These are phyloP conservation scores for Neomorphus geoffroyi DNA, from an alignment of 2,797 vertebrate genomes.

Conservation along the genomic window DNA sequence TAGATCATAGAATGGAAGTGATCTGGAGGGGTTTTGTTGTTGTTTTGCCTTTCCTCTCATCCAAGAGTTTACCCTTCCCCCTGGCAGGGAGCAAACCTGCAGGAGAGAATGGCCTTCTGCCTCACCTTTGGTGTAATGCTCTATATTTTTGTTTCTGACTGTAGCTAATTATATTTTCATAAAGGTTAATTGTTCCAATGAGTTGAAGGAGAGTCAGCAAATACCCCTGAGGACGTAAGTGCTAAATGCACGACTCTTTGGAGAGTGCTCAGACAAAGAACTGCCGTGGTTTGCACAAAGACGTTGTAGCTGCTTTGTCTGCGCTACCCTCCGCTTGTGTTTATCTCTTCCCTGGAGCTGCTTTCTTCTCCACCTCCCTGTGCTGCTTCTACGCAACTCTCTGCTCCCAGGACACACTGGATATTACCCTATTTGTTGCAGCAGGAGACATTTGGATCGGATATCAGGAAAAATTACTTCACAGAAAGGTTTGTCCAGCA, in stretches of 20 bases:
- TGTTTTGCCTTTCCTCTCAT: not conserved
- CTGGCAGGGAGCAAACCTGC: not conserved
- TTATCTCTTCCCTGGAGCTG: not conserved
- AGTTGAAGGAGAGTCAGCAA: not conserved
- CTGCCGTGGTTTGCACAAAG: not conserved
- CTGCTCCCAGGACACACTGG: not conserved
- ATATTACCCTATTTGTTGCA: not conserved
- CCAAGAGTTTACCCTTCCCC: conserved; percentile 19
- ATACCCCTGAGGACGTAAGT: not conserved
- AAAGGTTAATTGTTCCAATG: not conserved
- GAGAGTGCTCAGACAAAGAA: not conserved
- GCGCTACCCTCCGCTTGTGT: not conserved
- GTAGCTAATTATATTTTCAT: not conserved
- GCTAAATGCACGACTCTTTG: not conserved
- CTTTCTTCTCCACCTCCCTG: not conserved
- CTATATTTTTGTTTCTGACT: not conserved
- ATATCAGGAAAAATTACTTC: not conserved
- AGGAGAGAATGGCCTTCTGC: not conserved
- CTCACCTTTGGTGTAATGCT: not conserved
- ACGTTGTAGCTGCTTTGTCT: not conserved
- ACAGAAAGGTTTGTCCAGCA: too few species aligned
- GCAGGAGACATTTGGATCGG: not conserved
- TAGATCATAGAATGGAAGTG: not conserved
- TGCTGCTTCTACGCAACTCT: not conserved
- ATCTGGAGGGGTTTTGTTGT: too few species aligned